Base-by-base conservation (phyloP, 2,113 vertebrate species). In the Semicossyphus pulcher region DNA sequence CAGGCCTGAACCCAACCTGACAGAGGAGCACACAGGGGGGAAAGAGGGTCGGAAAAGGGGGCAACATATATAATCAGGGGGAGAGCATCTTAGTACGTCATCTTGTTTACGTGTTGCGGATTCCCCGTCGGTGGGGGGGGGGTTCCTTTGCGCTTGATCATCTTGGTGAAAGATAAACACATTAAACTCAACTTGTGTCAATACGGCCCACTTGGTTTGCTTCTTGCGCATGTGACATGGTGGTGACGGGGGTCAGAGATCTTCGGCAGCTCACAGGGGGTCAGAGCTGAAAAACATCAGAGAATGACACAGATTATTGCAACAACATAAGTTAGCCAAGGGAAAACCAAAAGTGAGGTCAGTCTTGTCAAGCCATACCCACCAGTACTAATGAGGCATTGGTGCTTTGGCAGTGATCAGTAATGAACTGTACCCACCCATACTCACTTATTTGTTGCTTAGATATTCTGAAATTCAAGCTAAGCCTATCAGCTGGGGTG, bases 81-180 rank as follows among this genome's bases (percentile, higher is more conserved):
- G 25, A 65, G 29, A 68, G 16, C 66, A 90, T 88, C 86, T 86
- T 25, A 42, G 51, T 52, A 76, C 76, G 88, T 93, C 90, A 91
- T 81, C 39, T 66, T 92, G 85, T 92, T 89, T 83, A 92, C 76
- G 10, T 18, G 25, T 42, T 73, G 65, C 86, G 93, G 93, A 91
- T 93, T 92, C 91, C 93, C 87, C 80, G 34, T 2, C 3, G 15
- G 39, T 61, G 34, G 2, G 10, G 53, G 57, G 63, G 78, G 52
- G 18, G 57, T 34, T 56, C 48, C 74, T 58, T 85, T 34, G 18
- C 76, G 6, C n/a, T 3, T 68, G 71, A 85, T 78, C 26, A 77
- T 57, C 68, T 52, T 68, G 56, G 76, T 59, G 51, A 67, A 48
- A 54, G 31, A 83, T 69, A 23, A 66, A 54, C 10, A 80, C 6